Percentiles rank a stretch among this genome's conserved stretches.
Conservation (phyloP, 2,888 invertebrate species). For the Steinernema hermaphroditum region DNA sequence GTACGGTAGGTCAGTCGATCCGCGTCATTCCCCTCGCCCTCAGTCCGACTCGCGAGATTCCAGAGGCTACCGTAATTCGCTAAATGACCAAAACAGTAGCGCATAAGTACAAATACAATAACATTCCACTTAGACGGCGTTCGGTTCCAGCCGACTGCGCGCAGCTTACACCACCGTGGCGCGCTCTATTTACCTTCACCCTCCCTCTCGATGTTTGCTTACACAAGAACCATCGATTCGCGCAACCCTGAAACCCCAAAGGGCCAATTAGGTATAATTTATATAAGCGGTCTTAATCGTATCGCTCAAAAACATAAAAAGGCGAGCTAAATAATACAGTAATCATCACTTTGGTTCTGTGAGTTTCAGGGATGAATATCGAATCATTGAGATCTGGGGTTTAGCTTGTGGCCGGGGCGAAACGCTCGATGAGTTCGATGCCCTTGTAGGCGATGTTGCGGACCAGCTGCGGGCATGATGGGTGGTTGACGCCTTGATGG, state of each 20-base stretch:
- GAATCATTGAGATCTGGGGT: background rate
- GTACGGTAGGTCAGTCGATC: background rate
- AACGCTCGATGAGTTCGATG: constrained; percentile 77
- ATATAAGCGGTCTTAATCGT: background rate
- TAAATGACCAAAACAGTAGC: background rate
- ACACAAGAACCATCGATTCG: constrained; percentile 17
- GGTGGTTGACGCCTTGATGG: constrained; percentile 75
- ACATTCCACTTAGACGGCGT: background rate
- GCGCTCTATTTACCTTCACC: constrained; percentile 20
- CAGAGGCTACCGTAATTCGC: background rate
- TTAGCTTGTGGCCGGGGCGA: constrained; percentile 73
- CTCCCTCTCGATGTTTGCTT: constrained; percentile 18
- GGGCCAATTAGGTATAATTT: background rate
- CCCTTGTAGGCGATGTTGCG: constrained; percentile 72
- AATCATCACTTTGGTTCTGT: constrained; percentile 1
- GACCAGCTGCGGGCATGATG: constrained; percentile 75
- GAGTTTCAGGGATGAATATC: background rate
- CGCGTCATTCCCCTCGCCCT: background rate
- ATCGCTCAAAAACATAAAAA: background rate
- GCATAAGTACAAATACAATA: constrained; percentile 1
- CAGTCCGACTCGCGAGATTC: too few species aligned
- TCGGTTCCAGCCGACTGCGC: background rate
- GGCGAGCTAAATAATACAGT: constrained; percentile 8
- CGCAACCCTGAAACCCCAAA: background rate
- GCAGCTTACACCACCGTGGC: background rate